phyloP scores from a whole-genome alignment of 2,113 vertebrate species.

The Edolisoma coerulescens region DNA sequence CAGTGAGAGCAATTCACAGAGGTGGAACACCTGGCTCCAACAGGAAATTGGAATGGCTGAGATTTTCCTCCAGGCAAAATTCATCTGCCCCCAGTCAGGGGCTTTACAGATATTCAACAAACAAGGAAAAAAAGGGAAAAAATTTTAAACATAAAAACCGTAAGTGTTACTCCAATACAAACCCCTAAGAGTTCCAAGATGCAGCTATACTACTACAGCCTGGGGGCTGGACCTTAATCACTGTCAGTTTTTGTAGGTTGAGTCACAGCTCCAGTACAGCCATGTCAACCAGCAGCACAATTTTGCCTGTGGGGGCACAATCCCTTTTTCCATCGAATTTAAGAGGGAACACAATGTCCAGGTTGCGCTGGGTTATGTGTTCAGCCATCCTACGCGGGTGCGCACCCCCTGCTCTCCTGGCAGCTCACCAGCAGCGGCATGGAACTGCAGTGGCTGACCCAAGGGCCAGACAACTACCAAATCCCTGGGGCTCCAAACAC shows the following conservation, averaged over 20 bases:
- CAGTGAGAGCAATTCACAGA: not conserved
- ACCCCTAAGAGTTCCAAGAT: not conserved
- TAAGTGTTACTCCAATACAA: not conserved
- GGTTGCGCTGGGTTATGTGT: not conserved
- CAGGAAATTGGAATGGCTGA: not conserved
- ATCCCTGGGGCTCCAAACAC: not conserved
- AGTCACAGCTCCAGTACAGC: not conserved
- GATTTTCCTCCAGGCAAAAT: not conserved
- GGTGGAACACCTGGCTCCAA: not conserved
- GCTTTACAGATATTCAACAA: not conserved
- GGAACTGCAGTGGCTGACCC: not conserved
- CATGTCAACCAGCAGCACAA: not conserved
- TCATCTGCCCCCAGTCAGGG: not conserved
- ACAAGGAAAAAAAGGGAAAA: not conserved
- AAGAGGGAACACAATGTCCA: not conserved
- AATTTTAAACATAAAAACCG: not conserved
- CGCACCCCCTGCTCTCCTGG: rapidly evolving
- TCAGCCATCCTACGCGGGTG: rapidly evolving
- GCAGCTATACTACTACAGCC: not conserved
- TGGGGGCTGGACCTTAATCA: not conserved
- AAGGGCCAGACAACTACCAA: rapidly evolving
- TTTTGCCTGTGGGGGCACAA: not conserved
- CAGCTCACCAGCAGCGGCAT: not conserved
- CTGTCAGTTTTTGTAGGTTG: not conserved
- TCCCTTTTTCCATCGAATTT: not conserved